A percentile compares a stretch with the other conserved stretches of the same genome.
These are phyloP conservation scores for Tipula confusa DNA, from an alignment of 2,888 invertebrate species.

Conservation along the genomic window DNA sequence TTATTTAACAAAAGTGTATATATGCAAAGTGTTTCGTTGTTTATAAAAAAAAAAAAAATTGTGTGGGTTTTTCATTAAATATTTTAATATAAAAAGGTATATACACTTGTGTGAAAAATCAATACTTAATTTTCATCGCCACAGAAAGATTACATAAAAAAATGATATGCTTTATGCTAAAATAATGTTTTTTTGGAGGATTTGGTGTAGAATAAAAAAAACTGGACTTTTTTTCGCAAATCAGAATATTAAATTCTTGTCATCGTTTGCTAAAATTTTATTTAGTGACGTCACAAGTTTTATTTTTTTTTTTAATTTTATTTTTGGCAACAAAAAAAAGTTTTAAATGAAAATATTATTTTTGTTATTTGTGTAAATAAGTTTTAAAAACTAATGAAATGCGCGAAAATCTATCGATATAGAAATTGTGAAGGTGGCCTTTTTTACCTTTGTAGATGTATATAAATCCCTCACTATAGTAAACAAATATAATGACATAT, in stretches of 20 bases:
- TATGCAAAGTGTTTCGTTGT: background rate
- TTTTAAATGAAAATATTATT: background rate
- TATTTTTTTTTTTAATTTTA: too few relatives aligned
- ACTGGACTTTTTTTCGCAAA: too few relatives aligned
- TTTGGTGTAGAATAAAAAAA: too few relatives aligned
- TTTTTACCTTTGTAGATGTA: background rate
- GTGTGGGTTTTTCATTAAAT: too few relatives aligned
- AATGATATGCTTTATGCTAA: background rate
- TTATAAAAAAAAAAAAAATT: background rate
- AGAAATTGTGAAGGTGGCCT: background rate
- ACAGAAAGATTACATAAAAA: background rate
- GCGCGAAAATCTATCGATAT: background rate
- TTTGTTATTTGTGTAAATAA: background rate
- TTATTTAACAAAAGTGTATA: background rate
- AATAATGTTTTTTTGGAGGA: background rate
- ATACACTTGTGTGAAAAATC: background rate
- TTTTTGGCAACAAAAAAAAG: background rate
- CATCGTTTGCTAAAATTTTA: background rate
- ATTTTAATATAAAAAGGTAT: background rate
- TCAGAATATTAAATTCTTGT: background rate
- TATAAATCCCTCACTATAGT: background rate
- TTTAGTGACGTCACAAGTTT: background rate
- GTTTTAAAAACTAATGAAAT: background rate
- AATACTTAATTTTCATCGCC: background rate
- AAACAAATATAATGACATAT: slow-evolving; percentile 8